Base-by-base conservation (phyloP, 2,797 vertebrate species). In the Heteromormyrus szaboi region DNA sequence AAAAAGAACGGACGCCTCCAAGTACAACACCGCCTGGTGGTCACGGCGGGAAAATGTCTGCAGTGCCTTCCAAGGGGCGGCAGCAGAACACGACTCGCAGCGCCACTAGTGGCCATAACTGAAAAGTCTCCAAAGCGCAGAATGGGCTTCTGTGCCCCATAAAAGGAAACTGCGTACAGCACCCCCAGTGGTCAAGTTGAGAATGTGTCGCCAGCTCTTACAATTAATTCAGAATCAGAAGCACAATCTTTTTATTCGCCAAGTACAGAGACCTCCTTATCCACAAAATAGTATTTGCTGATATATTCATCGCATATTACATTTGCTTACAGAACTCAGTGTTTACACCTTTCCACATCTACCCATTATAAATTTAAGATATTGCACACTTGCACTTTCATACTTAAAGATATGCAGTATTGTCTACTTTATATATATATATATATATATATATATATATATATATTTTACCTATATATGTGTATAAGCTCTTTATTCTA, bases 1-100 rank as follows among this genome's bases (percentile, higher is more conserved):
- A 87, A 33, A 72, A 37, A 3, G 76, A 85, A 72, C 22, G 41
- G 54, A 56, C 76, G 37, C 37, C 7, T 4, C 46, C 12, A 88
- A 88, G 54, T 76, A 62, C 19, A 88, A 51, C 54, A 68, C 87
- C 89, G 65, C 25, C 65, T 65, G 50, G 68, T 7, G 83, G 46
- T 25, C 22, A 51, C 46, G 48, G 50, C 11, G 48, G 89, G 68
- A 54, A 86, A 29, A 12, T 29, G 14, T 11, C 51, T 33, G 48
- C 85, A 56, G 14, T 14, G 50, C 12, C 29, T 29, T 11, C 51
- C 84, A 54, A 22, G 46, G 41, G 81, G 81, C 41, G 5, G 44
- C 9, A 29, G 44, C n/a, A 48, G 22, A 46, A 51, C 41, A 4
- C 81, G 44, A 50, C 8, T 51, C 44, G 48, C 83, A 51, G 83